These are phyloP conservation scores for Lagocephalus sceleratus DNA, from an alignment of 2,797 vertebrate genomes.

Conservation along the genomic window DNA sequence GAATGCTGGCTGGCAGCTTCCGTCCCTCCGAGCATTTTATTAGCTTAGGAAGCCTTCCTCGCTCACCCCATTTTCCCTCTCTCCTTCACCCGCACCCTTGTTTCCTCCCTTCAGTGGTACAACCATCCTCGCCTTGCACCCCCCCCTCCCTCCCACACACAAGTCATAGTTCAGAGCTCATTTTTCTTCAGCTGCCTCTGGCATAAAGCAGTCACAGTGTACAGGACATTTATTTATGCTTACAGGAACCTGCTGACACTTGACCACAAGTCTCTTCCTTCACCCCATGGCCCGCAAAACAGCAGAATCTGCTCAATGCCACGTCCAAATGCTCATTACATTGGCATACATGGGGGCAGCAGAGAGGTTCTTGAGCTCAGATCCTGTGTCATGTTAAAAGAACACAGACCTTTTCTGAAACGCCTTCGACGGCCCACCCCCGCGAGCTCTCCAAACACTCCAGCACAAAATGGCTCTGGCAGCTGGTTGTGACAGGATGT, in stretches of 20 bases:
- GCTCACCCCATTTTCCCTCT: conserved; percentile 61
- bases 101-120: conserved; percentile 66
- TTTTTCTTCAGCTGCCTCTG: conserved; percentile 55
- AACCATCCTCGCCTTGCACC: conserved; percentile 52
- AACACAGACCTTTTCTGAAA: conserved; percentile 63
- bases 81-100: conserved; percentile 56
- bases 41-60: conserved; percentile 71
- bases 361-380: conserved; percentile 49
- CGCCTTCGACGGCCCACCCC: conserved; percentile 55
- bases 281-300: conserved; percentile 38
- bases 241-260: conserved; percentile 66
- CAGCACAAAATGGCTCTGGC: conserved; percentile 71
- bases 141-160: conserved; percentile 37
- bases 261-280: conserved; percentile 44
- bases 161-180: conserved; percentile 59
- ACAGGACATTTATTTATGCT: conserved; percentile 62
- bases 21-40: conserved; percentile 72
- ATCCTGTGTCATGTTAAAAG: conserved; percentile 66
- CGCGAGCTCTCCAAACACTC: conserved; percentile 68
- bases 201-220: conserved; percentile 44
- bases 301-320: conserved; percentile 29
- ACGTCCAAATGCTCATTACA: conserved; percentile 31
- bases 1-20: conserved; percentile 78
- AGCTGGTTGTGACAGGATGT: conserved; percentile 68
- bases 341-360: conserved; percentile 17